phyloP scores from a whole-genome alignment of 2,797 vertebrate genomes.

The Macrochelys suwanniensis region DNA sequence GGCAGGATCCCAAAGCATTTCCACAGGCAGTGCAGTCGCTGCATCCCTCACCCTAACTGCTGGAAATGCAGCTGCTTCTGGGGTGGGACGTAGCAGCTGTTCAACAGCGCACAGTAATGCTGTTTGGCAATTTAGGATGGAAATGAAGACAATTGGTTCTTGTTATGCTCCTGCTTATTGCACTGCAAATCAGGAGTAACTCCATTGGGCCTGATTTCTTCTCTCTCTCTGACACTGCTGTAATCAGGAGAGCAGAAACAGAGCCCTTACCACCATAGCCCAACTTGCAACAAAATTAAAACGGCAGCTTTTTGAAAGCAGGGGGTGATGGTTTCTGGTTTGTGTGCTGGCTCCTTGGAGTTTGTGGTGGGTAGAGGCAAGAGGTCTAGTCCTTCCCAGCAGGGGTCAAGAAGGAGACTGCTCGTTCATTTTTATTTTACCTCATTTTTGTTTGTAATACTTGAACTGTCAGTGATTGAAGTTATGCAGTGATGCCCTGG shows the following conservation, averaged over 20 bases:
- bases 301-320: neutral
- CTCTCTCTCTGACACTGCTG: neutral
- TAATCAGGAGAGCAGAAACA: neutral
- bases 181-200: slow-evolving; percentile 44
- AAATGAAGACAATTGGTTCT: slow-evolving; percentile 33
- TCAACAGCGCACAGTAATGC: slow-evolving; percentile 39
- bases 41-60: neutral
- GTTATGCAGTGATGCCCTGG: slow-evolving; percentile 46
- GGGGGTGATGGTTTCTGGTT: neutral
- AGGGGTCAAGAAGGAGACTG: neutral
- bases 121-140: slow-evolving; percentile 44
- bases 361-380: neutral
- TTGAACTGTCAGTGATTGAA: slow-evolving; percentile 66
- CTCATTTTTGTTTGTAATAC: slow-evolving; percentile 73
- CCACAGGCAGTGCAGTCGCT: rapidly evolving
- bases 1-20: slow-evolving; percentile 11
- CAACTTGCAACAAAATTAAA: neutral
- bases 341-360: neutral
- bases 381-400: slow-evolving; percentile 9
- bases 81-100: neutral
- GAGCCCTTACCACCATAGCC: neutral
- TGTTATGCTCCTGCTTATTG: slow-evolving; percentile 10
- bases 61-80: neutral
- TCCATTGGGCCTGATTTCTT: neutral
- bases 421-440: slow-evolving; percentile 70